Evolutionary conservation across 2,888 invertebrate genomes (phyloP).

Genomic region (Desoria tigrina): DNA sequence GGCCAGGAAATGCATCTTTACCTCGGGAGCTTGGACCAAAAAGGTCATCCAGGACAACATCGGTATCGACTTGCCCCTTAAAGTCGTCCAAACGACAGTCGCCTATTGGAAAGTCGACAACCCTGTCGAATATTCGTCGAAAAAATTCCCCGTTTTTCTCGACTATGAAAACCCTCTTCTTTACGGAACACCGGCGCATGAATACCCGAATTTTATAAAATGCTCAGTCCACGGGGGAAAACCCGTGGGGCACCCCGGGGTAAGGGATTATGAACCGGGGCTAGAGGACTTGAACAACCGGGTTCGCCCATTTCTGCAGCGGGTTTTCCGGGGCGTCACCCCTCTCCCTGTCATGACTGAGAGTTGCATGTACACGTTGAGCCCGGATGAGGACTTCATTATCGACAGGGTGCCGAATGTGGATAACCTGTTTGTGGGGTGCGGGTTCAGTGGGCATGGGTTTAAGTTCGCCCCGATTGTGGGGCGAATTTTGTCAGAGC

Average conservation of each 20-base stretch:
- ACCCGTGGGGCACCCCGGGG: conserved; percentile 34
- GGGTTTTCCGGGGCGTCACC: conserved; percentile 36
- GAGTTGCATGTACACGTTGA: conserved; percentile 46
- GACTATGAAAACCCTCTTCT: conserved; percentile 34
- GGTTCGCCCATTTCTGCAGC: conserved; percentile 38
- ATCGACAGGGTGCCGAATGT: conserved; percentile 37
- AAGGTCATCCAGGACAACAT: conserved; percentile 34
- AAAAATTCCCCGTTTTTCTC: conserved; percentile 48
- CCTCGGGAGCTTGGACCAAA: conserved; percentile 48
- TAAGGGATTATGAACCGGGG: conserved; percentile 40
- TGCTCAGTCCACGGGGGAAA: conserved; percentile 30
- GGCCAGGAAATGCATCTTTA: conserved; percentile 43
- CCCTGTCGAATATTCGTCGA: conserved; percentile 30
- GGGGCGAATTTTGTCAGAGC: conserved; percentile 36
- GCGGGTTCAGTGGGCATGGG: conserved; percentile 51
- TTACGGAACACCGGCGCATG: conserved; percentile 47
- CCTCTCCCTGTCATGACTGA: conserved; percentile 41
- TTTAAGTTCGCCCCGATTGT: conserved; percentile 47
- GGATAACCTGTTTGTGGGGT: conserved; percentile 35
- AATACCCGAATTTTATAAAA: conserved; percentile 44
- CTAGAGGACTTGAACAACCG: conserved; percentile 16
- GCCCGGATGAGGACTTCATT: conserved; percentile 47
- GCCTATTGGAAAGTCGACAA: conserved; percentile 45
- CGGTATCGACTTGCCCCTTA: conserved; percentile 35
- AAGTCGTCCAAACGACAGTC: conserved; percentile 35